Evolutionary conservation across 2,113 vertebrate genomes (phyloP).

Genomic region (Petrocephalus microphthalmus): DNA sequence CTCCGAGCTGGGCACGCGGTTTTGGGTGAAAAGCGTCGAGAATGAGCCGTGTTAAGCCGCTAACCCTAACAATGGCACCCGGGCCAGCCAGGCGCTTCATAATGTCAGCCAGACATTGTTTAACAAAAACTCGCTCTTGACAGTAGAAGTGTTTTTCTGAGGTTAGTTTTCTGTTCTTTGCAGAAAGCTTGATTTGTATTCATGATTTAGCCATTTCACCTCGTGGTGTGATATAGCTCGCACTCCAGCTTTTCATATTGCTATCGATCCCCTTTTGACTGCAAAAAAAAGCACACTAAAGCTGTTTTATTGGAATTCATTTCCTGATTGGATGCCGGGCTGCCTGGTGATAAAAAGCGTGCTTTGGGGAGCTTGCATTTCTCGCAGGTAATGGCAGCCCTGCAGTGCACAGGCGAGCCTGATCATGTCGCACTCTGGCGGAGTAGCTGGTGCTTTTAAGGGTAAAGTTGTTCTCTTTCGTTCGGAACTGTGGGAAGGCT

Average conservation of each 20-base stretch:
- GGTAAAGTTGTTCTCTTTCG: constrained; percentile 10
- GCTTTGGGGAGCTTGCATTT: constrained; percentile 40
- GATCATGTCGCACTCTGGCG: background rate
- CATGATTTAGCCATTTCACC: constrained; percentile 51
- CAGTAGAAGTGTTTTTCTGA: constrained; percentile 4
- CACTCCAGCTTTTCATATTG: constrained; percentile 67
- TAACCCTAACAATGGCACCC: background rate
- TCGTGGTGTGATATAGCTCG: constrained; percentile 51
- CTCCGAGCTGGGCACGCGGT: background rate
- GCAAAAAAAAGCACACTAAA: constrained; percentile 53
- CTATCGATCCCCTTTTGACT: constrained; percentile 63
- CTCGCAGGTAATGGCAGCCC: constrained; percentile 18
- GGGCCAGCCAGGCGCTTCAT: background rate
- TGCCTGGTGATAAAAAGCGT: constrained; percentile 60
- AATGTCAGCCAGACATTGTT: background rate
- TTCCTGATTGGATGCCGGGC: constrained; percentile 61
- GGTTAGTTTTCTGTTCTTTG: constrained; percentile 22
- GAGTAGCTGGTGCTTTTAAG: background rate
- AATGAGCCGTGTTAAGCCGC: background rate
- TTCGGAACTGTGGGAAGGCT: background rate
- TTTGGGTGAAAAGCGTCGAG: background rate
- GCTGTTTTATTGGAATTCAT: constrained; percentile 63
- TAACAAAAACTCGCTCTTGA: background rate
- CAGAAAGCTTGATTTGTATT: constrained; percentile 63
- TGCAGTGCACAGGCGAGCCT: background rate